Percentiles rank a stretch among this genome's conserved stretches.
phyloP scores from a whole-genome alignment of 2,888 invertebrate genomes.

The Ormia ochracea region DNA sequence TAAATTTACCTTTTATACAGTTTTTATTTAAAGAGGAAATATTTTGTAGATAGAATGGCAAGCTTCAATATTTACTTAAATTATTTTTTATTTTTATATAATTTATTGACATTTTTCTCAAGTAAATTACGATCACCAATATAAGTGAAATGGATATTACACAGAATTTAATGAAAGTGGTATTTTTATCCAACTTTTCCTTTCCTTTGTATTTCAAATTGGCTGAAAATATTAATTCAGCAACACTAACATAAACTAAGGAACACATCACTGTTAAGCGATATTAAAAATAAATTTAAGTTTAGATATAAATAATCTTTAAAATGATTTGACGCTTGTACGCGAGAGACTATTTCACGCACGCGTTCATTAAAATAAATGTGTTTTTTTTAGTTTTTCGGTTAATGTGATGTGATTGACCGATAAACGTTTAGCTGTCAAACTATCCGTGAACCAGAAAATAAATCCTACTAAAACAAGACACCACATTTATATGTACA shows the following conservation, averaged over 20 bases:
- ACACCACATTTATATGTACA: conserved; percentile 8
- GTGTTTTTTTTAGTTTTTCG: neutral
- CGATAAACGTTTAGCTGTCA: conserved; percentile 47
- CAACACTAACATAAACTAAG: conserved; percentile 1
- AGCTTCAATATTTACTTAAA: neutral
- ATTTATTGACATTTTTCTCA: too few relatives aligned
- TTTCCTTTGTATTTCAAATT: neutral
- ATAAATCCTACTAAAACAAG: conserved; percentile 28
- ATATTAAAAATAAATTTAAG: conserved; percentile 7
- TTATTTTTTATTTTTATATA: too few relatives aligned
- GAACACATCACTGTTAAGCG: neutral
- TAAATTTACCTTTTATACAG: neutral
- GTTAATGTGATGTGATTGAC: conserved; percentile 41
- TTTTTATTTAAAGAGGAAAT: neutral
- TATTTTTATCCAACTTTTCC: conserved; percentile 30
- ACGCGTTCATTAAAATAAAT: conserved; percentile 38
- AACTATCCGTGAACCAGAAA: conserved; percentile 25
- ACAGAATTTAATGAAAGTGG: conserved; percentile 45
- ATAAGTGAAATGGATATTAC: conserved; percentile 11
- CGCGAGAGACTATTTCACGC: conserved; percentile 31
- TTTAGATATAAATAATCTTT: conserved; percentile 48
- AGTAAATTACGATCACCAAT: too few relatives aligned
- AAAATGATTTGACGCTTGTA: conserved; percentile 55
- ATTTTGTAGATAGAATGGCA: neutral
- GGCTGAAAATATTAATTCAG: conserved; percentile 8